Base-by-base conservation (phyloP, 2,888 invertebrate genomes). In the Disparrhopalites patrizii region DNA sequence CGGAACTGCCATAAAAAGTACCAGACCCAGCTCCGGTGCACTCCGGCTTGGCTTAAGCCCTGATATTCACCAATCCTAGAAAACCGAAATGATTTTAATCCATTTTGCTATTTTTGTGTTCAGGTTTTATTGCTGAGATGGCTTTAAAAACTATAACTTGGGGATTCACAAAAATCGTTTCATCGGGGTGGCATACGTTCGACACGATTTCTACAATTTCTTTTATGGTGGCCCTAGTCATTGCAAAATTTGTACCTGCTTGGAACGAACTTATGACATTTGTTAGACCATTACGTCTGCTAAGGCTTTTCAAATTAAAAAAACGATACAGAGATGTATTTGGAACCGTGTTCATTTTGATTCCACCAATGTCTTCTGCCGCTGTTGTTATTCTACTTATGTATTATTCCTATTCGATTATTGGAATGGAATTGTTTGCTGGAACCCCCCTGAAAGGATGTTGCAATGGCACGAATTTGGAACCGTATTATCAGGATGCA, bases 401-500 rank as follows among this genome's bases (percentile, higher is more conserved):
- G 80, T 93, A 91, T 79, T 93, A 91, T 79, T 91, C 90, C 82
- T 93, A 91, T 81, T 90, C 91, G 2, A 89, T 93, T 73, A 85
- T 93, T 76, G 93, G 91, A 60, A 93, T 93, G 91, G 93, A 93
- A 79, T 80, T 91, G 25, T 92, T 93, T 79, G 84, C 89, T 0
- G 83, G 84, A 0, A 85, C 86, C 74, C 85, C 89, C 76, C 84
- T 93, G 77, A 83, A 81, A 73, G 89, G 92, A 78, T 93, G 92
- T 80, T 93, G 93, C 82, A 74, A 73, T 50, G 73, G 72, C 30
- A 72, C 74, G 10, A 65, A 69, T 28, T 58, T 75, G 7, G 72
- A 75, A 40, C 65, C 72, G 0, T 88, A 84, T 77, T 86, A 85
- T 1, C 81, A 80, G 43, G 76, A 76, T 30, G 58, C 56, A 31